Percentiles rank a stretch among this genome's conserved stretches.
These are phyloP conservation scores for Galaxea fascicularis DNA, from an alignment of 92 coral and sea anemone genomes.

Conservation along the genomic window DNA sequence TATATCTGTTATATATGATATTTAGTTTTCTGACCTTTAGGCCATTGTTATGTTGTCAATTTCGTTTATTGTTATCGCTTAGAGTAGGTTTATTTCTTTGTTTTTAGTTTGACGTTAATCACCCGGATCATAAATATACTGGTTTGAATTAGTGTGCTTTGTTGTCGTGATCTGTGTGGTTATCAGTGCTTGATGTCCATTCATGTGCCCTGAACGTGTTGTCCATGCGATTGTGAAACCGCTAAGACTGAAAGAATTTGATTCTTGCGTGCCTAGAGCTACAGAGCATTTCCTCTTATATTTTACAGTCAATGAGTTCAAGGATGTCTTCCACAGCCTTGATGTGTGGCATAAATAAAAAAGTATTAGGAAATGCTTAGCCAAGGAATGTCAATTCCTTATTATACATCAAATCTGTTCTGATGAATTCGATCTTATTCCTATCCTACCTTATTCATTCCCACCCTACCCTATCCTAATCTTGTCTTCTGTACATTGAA, in stretches of 20 bases:
- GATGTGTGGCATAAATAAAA: conserved; percentile 45
- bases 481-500: neutral
- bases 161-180: neutral
- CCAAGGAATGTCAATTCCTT: conserved; percentile 6
- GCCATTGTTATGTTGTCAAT: neutral
- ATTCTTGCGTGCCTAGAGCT: neutral
- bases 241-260: neutral
- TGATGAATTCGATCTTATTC: neutral
- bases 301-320: conserved; percentile 21
- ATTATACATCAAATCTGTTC: neutral
- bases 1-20: neutral
- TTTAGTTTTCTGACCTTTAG: neutral
- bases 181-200: neutral
- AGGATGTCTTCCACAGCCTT: conserved; percentile 27
- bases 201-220: neutral
- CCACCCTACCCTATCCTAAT: conserved; percentile 9
- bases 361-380: conserved; percentile 45
- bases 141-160: neutral
- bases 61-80: neutral
- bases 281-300: neutral
- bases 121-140: neutral
- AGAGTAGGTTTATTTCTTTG: neutral
- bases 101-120: no score
- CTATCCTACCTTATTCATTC: neutral
- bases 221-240: neutral